Conservation (phyloP, 37 sponge, comb jelly and placozoan genomes). For the Halichondria panicea region DNA sequence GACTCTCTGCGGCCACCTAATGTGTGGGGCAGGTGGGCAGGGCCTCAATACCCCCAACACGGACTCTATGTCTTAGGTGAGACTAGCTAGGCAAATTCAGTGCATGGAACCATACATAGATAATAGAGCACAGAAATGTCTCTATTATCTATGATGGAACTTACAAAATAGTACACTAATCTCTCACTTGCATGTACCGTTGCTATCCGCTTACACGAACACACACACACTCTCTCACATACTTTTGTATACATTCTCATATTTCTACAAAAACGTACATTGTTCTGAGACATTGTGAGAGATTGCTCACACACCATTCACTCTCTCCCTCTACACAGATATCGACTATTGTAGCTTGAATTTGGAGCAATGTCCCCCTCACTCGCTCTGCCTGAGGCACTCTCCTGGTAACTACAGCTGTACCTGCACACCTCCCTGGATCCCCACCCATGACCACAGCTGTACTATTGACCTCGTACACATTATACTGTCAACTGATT, state of each 20-base stretch:
- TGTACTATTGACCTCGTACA: conserved; percentile 1
- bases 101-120: too few relatives aligned
- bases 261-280: neutral
- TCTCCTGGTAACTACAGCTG: conserved; percentile 74
- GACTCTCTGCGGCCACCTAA: conserved; percentile 32
- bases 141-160: too few relatives aligned
- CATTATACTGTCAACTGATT: conserved; percentile 54
- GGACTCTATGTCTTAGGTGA: conserved; percentile 68
- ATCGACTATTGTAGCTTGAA: conserved; percentile 61
- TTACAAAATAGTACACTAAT: too few relatives aligned
- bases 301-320: too few relatives aligned
- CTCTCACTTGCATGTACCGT: too few relatives aligned
- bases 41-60: neutral
- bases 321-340: too few relatives aligned
- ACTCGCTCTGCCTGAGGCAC: conserved; percentile 44
- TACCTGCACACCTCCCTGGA: conserved; percentile 18
- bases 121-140: too few relatives aligned
- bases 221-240: too few relatives aligned
- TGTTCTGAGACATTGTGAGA: too few relatives aligned
- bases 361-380: conserved; percentile 49
- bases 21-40: conserved; percentile 43
- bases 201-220: too few relatives aligned
- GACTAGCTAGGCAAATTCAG: neutral
- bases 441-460: conserved; percentile 3
- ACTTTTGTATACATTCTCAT: conserved; percentile 1